A percentile compares a stretch with the other conserved stretches of the same genome.
These are phyloP conservation scores for Charina bottae DNA, from an alignment of 2,113 vertebrate species.

Conservation along the genomic window DNA sequence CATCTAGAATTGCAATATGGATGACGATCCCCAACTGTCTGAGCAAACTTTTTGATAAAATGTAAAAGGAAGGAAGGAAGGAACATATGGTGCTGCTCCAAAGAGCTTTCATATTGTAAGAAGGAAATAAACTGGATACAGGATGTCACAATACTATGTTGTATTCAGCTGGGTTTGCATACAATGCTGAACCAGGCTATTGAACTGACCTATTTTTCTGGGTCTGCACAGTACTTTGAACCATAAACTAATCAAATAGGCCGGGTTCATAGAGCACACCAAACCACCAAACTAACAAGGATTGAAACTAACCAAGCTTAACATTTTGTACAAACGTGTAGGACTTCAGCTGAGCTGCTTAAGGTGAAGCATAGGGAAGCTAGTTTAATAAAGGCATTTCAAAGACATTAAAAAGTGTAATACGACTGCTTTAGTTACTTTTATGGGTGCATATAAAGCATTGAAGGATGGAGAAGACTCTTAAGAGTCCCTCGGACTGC, in stretches of 20 bases:
- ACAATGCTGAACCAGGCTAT: not conserved
- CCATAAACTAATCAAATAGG: not conserved
- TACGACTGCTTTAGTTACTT: not conserved
- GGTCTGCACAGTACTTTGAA: not conserved
- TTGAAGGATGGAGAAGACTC: not conserved
- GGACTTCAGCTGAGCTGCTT: not conserved
- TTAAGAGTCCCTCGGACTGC: too few relatives aligned
- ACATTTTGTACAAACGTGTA: not conserved
- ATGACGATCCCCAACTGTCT: not conserved
- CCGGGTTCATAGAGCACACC: not conserved
- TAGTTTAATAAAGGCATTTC: not conserved
- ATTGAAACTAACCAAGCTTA: not conserved
- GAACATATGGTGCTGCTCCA: not conserved
- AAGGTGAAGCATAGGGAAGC: not conserved
- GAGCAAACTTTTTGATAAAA: too few relatives aligned
- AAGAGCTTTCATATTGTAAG: not conserved
- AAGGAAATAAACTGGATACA: not conserved
- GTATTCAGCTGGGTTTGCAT: not conserved
- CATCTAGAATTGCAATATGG: not conserved
- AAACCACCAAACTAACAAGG: not conserved
- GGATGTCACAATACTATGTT: not conserved
- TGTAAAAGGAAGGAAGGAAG: not conserved
- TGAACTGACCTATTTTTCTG: not conserved
- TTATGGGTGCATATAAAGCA: not conserved
- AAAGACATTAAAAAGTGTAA: not conserved